Evolutionary conservation across 2,888 invertebrate genomes (phyloP), one percentile per base, ranked within the genome.

Genomic region (Cetonia aurata): DNA sequence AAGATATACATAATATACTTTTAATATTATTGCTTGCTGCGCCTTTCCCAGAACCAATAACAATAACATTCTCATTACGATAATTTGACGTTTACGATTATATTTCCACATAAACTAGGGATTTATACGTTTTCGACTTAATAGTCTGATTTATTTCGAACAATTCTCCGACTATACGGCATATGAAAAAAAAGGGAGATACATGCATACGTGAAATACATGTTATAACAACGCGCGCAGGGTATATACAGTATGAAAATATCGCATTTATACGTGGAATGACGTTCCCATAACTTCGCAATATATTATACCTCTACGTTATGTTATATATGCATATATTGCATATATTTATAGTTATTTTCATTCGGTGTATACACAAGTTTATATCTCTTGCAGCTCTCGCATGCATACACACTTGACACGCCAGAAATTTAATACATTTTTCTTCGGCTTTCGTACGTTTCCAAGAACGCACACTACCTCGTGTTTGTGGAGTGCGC

Each of bases 51-150:
- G 60, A 60, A 60, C 25, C 60, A 60, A 60, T 59, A 44, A 60
- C 60, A 60, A 60, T 60, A 60, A 31, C 59, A 48, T 60, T 60
- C 46, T 48, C 60, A 60, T 60, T 60, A 60, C 46, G 60, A 60
- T 60, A 60, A 60, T 60, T 60, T 60, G 60, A 60, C 60, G 13
- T 42, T 60, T 46, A 60, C 60, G 60, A 60, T 48, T 44, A 44
- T 42, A 41, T 19, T 59, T 60, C 25, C 13, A 19, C 44, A 25
- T 59, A 59, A 59, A 19, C 9, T 17, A 10, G n/a, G 50, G 19
- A 17, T 50, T 50, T 17, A 17, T 50, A 15, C 9, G 48, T 17
- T 9, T 15, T 15, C 17, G 4, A 19, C 50, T 44, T 44, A 44
- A 9, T 41, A 2, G 10, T 6, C 44, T n/a, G 44, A 44, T 44